Evolutionary conservation across 2,888 invertebrate species (phyloP).

Genomic region (Sussaba pulchella): DNA sequence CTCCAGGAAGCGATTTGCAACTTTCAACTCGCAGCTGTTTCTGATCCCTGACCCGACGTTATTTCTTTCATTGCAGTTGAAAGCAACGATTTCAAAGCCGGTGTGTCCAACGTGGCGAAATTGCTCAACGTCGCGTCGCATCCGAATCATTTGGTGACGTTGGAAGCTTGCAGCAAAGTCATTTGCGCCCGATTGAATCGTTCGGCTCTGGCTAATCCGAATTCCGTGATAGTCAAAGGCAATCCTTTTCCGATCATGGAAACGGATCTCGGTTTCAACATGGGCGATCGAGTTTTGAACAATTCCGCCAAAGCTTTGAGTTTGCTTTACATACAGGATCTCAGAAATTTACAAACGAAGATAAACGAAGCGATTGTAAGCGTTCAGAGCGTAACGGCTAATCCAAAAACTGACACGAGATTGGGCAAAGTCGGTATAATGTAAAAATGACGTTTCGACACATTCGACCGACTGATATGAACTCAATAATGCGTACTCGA

Average conservation of each 20-base stretch:
- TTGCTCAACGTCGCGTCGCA: conserved; percentile 93
- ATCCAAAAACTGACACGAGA: conserved; percentile 98
- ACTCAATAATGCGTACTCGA: no score
- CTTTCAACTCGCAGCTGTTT: no score
- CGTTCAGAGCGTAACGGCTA: conserved; percentile 96
- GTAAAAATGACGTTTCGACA: conserved; percentile 78
- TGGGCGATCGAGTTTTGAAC: conserved; percentile 88
- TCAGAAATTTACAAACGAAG: conserved; percentile 94
- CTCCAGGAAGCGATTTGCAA: no score
- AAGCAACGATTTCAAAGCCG: conserved; percentile 92
- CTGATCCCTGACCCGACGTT: neutral
- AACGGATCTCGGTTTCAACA: conserved; percentile 88
- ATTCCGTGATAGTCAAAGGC: conserved; percentile 86
- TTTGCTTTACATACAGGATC: conserved; percentile 93
- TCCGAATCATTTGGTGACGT: conserved; percentile 91
- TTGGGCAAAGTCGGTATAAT: conserved; percentile 96
- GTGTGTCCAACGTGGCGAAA: conserved; percentile 92
- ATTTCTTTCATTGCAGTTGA: conserved; percentile 87
- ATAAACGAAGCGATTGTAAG: conserved; percentile 98
- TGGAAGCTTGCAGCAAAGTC: conserved; percentile 89
- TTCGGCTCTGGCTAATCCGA: conserved; percentile 86
- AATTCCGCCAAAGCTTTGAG: conserved; percentile 92
- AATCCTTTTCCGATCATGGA: conserved; percentile 90
- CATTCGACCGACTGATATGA: neutral
- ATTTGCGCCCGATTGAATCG: conserved; percentile 87